A percentile compares a stretch with the other conserved stretches of the same genome.
Evolutionary conservation across 2,797 vertebrate species (phyloP).

Genomic region (Epinephelus malabaricus): DNA sequence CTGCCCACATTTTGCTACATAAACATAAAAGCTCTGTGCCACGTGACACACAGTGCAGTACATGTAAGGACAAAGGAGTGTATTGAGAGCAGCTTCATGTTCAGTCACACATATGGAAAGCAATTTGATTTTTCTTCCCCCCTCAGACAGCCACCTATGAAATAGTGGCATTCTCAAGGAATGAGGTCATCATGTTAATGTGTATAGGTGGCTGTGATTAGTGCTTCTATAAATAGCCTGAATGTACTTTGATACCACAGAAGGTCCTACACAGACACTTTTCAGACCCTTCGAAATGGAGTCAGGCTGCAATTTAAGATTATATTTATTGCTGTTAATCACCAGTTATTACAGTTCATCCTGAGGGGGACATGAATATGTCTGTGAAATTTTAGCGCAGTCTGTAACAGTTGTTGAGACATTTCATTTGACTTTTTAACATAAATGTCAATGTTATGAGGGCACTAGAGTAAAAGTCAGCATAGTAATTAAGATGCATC

Average conservation of each 20-base stretch:
- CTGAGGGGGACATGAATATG: background rate
- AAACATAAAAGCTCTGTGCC: conserved; percentile 40
- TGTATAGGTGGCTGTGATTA: conserved; percentile 76
- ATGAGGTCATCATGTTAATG: conserved; percentile 79
- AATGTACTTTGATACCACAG: conserved; percentile 67
- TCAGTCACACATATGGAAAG: conserved; percentile 32
- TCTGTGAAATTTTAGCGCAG: background rate
- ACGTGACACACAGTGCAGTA: conserved; percentile 7
- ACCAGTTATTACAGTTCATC: background rate
- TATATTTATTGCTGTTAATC: background rate
- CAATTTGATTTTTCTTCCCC: conserved; percentile 11
- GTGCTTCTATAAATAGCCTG: conserved; percentile 73
- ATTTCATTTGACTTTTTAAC: conserved; percentile 1
- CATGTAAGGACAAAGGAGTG: conserved; percentile 41
- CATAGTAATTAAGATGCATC: background rate
- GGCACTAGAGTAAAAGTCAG: background rate
- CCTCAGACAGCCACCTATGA: conserved; percentile 53
- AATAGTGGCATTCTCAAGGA: conserved; percentile 63
- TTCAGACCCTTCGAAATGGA: conserved; percentile 18
- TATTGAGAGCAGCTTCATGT: conserved; percentile 25
- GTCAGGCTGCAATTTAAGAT: background rate
- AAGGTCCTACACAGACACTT: conserved; percentile 29
- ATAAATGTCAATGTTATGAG: background rate
- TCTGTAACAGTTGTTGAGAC: background rate
- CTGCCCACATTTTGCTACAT: conserved; percentile 26